Evolutionary conservation across 2,888 invertebrate genomes (phyloP).

Genomic region (Chrysolina haemoptera): DNA sequence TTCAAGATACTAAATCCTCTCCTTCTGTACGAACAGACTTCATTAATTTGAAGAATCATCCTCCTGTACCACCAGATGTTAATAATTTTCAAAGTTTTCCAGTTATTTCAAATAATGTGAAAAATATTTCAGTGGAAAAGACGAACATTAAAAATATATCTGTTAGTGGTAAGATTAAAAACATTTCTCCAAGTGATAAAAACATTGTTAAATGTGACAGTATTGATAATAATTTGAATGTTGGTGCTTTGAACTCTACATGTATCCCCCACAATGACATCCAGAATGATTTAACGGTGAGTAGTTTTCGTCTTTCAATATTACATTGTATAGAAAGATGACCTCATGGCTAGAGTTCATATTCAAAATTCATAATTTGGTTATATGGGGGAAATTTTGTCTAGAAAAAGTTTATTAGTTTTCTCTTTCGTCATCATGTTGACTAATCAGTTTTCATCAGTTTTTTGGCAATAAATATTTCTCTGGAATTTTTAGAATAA

Average conservation of each 20-base stretch:
- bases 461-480: too few species aligned
- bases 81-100: conserved; percentile 29
- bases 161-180: conserved; percentile 42
- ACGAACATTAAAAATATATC: conserved; percentile 51
- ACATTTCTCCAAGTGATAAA: conserved; percentile 37
- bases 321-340: too few species aligned
- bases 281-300: conserved; percentile 60
- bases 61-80: conserved; percentile 29
- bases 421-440: too few species aligned
- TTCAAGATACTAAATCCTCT: conserved; percentile 37
- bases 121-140: conserved; percentile 45
- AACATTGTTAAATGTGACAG: conserved; percentile 36
- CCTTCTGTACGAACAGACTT: conserved; percentile 37
- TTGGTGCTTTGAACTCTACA: conserved; percentile 26
- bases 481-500: too few species aligned
- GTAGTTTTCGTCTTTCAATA: conserved; percentile 36
- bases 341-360: too few species aligned
- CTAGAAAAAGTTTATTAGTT: too few species aligned
- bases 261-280: conserved; percentile 49
- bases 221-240: conserved; percentile 45
- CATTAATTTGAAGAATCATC: conserved; percentile 20
- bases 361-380: neutral
- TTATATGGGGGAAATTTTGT: too few species aligned
- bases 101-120: conserved; percentile 43
- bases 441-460: too few species aligned